These are phyloP conservation scores for Dryobotodes eremita DNA, from an alignment of 2,888 invertebrate species.

Conservation along the genomic window DNA sequence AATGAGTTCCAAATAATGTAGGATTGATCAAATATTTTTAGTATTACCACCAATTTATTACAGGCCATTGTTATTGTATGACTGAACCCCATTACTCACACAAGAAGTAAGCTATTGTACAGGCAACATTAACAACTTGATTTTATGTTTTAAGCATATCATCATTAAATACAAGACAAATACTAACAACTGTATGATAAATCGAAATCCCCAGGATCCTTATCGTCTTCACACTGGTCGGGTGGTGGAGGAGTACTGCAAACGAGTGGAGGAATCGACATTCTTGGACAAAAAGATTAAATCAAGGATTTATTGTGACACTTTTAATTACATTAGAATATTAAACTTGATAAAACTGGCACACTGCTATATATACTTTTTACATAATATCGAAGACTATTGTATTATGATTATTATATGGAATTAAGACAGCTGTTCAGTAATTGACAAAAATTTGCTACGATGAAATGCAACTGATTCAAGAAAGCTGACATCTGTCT, in stretches of 20 bases:
- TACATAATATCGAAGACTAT: conserved; percentile 56
- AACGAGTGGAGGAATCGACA: conserved; percentile 93
- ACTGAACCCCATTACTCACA: conserved; percentile 34
- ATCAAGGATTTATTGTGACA: conserved; percentile 66
- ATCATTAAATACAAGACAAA: conserved; percentile 14
- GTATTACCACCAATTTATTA: neutral
- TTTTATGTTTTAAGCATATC: neutral
- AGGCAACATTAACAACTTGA: conserved; percentile 27
- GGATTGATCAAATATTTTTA: conserved; percentile 13
- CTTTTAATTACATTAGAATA: conserved; percentile 65
- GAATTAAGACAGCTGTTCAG: conserved; percentile 85
- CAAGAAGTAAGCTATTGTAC: conserved; percentile 3
- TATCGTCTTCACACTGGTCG: conserved; percentile 92
- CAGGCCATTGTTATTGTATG: conserved; percentile 41
- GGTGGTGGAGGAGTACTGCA: conserved; percentile 93
- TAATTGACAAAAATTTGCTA: conserved; percentile 83
- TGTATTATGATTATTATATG: conserved; percentile 39
- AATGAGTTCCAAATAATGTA: conserved; percentile 1
- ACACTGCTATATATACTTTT: conserved; percentile 43
- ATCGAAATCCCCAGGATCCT: conserved; percentile 89
- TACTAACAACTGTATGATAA: conserved; percentile 86
- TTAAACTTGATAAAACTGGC: conserved; percentile 41
- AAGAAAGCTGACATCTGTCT: conserved; percentile 65
- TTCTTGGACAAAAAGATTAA: conserved; percentile 75
- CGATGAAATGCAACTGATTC: conserved; percentile 71